phyloP scores from a whole-genome alignment of 2,113 vertebrate genomes.

The Hemiprocne comata region DNA sequence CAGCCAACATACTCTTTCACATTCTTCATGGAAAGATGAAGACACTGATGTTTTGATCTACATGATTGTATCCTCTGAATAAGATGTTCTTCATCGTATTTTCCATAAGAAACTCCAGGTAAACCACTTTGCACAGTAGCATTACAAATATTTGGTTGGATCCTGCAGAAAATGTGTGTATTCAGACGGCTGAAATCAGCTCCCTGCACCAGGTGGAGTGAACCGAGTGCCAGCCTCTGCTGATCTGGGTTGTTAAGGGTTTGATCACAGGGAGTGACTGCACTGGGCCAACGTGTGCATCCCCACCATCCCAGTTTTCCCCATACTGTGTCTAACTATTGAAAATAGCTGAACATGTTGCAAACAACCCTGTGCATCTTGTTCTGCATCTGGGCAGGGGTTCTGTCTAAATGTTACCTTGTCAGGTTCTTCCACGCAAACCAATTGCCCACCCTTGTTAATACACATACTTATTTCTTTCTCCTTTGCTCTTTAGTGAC shows the following conservation, averaged over 20 bases:
- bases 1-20: neutral
- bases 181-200: neutral
- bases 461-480: neutral
- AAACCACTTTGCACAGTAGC: neutral
- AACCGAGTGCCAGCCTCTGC: neutral
- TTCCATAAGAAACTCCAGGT: neutral
- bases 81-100: neutral
- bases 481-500: neutral
- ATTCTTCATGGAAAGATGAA: neutral
- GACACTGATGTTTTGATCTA: neutral
- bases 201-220: neutral
- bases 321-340: neutral
- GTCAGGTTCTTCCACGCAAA: neutral
- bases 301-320: neutral
- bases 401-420: neutral
- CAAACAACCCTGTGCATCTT: neutral
- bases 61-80: neutral
- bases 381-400: neutral
- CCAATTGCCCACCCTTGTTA: neutral
- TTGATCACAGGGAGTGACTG: neutral
- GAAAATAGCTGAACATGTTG: neutral
- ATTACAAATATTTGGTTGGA: neutral
- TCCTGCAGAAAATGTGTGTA: neutral
- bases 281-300: accelerated
- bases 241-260: neutral